Base-by-base conservation (phyloP, 2,888 invertebrate genomes). In the Lacanobia oleracea region DNA sequence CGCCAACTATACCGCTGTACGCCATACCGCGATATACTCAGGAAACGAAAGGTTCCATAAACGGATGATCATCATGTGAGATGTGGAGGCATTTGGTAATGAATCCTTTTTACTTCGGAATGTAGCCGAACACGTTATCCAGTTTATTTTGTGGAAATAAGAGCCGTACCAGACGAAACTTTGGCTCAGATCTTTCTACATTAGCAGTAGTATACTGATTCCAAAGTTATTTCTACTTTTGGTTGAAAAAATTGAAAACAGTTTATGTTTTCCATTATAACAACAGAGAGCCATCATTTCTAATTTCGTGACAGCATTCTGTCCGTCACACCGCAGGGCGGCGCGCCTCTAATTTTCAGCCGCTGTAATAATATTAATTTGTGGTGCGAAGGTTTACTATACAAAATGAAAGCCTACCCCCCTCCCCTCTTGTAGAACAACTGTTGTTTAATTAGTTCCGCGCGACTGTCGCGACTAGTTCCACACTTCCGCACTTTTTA, bases 71-170 rank as follows among this genome's bases (percentile, higher is more conserved):
- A 60, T 56, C 54, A 12, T 8, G 16, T 21, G 61, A 73, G 74
- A 50, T 18, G 73, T 40, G 33, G 21, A 33, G 48, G 33, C 18
- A 16, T 33, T 45, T 45, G 48, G 5, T 81, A 75, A 54, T 50
- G 75, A 51, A 54, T 43, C 10, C 43, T 57, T 73, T 73, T 48
- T 51, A 45, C 18, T 40, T 40, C 16, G 16, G 6, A 54, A 79
- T 73, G 33, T 45, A n/a, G 18, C 50, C 23, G 50, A 27, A 23
- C 18, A 56, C 2, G 50, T 74, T 21, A 45, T 16, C 9, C 21
- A 21, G 27, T 72, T 48, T 59, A 27, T 27, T 45, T 53, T 37
- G 45, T 48, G 45, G 37, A 51, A 37, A 37, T 50, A 72, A 43
- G 48, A 50, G 12, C 56, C 33, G 10, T 40, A 8, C 43, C 37